Conservation (phyloP, 2,113 vertebrate genomes). For the Passer montanus region DNA sequence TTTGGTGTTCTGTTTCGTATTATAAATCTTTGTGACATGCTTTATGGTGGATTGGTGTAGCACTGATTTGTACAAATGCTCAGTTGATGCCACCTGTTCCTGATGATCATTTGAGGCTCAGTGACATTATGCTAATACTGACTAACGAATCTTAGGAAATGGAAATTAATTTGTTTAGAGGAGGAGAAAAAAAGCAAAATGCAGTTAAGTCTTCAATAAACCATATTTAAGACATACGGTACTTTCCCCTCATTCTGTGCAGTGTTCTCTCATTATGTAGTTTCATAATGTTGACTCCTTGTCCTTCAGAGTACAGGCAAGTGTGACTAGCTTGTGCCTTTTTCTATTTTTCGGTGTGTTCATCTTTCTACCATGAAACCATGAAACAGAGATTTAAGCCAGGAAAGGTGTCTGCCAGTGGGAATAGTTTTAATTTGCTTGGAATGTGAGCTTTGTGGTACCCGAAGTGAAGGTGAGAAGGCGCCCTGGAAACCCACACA, state of each 20-base stretch:
- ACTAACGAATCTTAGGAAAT: conserved; percentile 43
- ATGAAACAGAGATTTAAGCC: background rate
- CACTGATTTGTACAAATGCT: conserved; percentile 43
- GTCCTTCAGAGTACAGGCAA: background rate
- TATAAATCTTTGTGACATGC: background rate
- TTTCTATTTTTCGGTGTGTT: background rate
- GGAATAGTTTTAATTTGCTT: background rate
- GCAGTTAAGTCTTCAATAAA: background rate
- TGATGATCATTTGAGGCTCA: conserved; percentile 45
- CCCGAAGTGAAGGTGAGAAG: background rate
- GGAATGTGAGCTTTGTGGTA: background rate
- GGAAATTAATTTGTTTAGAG: conserved; percentile 26
- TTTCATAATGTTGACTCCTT: background rate
- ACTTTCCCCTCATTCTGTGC: background rate
- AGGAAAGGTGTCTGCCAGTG: background rate
- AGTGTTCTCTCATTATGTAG: background rate
- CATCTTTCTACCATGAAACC: background rate
- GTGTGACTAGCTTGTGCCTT: background rate
- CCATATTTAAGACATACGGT: fast-evolving
- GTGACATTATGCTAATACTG: conserved; percentile 59
- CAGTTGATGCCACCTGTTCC: conserved; percentile 44
- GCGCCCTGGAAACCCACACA: background rate
- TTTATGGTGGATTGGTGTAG: background rate
- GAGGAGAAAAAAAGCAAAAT: background rate
- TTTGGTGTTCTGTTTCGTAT: background rate